Base-by-base conservation (phyloP, 2,888 invertebrate species). In the Sinhomidia bicolor region DNA sequence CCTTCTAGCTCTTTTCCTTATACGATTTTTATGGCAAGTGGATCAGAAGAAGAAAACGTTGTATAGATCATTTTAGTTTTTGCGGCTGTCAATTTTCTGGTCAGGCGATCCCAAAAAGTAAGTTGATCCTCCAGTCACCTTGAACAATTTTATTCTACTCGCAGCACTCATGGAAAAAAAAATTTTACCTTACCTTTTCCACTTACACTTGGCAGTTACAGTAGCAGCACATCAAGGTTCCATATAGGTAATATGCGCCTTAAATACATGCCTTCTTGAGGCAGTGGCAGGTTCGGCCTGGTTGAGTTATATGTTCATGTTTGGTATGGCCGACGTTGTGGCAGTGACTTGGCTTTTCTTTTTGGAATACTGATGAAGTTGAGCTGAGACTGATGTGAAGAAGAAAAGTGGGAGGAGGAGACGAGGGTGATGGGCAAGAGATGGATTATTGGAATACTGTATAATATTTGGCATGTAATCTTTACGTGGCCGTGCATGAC, bases 71-170 rank as follows among this genome's bases (percentile, higher is more conserved):
- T 78, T 78, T 78, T 62, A 6, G n/a, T 57, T 57, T 20, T 74
- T 54, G n/a, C 6, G 76, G 29, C 54, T 78, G 76, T 78, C 76
- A 78, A 78, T 78, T 78, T 78, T 78, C 76, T 78, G 76, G 76
- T 78, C 76, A 78, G 76, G 54, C 76, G 76, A 78, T 78, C 76
- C 51, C 54, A 78, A 78, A 71, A 78, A 51, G n/a, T 29, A 54
- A 78, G 76, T 78, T 78, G 54, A 78, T 78, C 76, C 54, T 51
- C 76, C n/a, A 78, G 51, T 54, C 76, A 78, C 76, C 76, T 54
- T 78, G 54, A 78, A 78, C 76, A 78, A 78, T 78, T 78, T 78
- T 78, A 78, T 78, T 78, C 76, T 32, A 9, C 54, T 78, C 76
- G 54, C 74, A 74, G 74, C 41, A 47, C 44, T 14, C 74, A 74